phyloP scores from a whole-genome alignment of 2,113 vertebrate genomes.

The Corythornis vintsioides region DNA sequence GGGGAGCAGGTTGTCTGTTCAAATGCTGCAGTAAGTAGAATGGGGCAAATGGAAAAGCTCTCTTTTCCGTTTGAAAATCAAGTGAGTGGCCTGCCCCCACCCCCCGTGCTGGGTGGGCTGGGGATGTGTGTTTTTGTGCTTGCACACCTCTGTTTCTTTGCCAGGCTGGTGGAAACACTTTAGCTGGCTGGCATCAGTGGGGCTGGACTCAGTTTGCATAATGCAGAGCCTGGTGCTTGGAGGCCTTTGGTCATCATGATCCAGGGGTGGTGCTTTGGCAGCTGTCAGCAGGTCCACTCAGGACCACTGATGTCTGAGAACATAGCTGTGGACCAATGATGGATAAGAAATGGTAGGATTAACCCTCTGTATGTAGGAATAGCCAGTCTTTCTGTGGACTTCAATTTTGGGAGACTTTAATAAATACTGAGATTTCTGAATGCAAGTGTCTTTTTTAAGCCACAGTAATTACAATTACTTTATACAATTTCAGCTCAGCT shows the following conservation, averaged over 20 bases:
- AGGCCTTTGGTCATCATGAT: neutral
- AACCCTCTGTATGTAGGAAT: neutral
- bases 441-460: neutral
- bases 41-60: constrained; percentile 30
- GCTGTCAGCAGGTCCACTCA: neutral
- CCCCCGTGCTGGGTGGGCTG: neutral
- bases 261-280: neutral
- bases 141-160: neutral
- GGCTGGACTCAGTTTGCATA: neutral
- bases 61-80: neutral
- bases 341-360: neutral
- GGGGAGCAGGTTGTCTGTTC: constrained; percentile 1
- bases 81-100: neutral
- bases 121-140: neutral
- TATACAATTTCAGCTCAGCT: neutral
- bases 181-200: neutral
- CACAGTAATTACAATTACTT: neutral
- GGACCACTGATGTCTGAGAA: neutral
- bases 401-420: neutral
- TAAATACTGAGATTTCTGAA: neutral
- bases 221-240: neutral
- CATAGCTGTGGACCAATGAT: neutral
- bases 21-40: neutral
- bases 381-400: neutral
- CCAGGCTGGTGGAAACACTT: neutral